phyloP scores from a whole-genome alignment of 2,888 invertebrate genomes.

The Andrena hattorfiana region DNA sequence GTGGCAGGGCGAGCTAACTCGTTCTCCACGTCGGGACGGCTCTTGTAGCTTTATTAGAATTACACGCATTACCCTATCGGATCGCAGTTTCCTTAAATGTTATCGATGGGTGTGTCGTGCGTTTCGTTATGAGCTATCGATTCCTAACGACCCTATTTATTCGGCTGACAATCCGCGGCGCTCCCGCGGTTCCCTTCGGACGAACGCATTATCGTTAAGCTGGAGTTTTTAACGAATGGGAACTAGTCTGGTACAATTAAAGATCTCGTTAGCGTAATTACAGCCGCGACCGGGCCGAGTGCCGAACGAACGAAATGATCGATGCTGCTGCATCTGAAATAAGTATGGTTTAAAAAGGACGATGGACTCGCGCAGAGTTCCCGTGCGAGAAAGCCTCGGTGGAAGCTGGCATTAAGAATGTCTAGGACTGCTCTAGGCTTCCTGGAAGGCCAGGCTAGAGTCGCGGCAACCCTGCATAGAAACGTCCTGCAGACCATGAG shows the following conservation, averaged over 20 bases:
- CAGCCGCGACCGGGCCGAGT: no score
- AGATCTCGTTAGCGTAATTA: no score
- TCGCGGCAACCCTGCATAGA: constrained; percentile 76
- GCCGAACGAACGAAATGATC: no score
- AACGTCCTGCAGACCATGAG: constrained; percentile 73
- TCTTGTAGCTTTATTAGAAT: constrained; percentile 21
- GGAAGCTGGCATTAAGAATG: constrained; percentile 58
- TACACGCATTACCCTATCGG: background rate
- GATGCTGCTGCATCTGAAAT: background rate
- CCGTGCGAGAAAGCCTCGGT: constrained; percentile 46
- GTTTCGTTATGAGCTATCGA: background rate
- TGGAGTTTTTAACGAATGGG: no score
- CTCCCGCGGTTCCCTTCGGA: no score
- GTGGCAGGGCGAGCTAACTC: background rate
- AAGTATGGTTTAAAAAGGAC: background rate
- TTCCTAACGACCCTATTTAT: background rate
- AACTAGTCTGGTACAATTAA: no score
- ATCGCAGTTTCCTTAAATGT: background rate
- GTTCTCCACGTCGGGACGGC: background rate
- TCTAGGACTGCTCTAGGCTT: constrained; percentile 68
- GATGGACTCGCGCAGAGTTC: constrained; percentile 25
- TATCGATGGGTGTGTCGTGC: background rate
- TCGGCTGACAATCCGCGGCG: background rate
- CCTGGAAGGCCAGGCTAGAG: constrained; percentile 59
- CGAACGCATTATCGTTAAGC: no score